Evolutionary conservation across 2,113 vertebrate species (phyloP).

Genomic region (Trematomus loennbergii): DNA sequence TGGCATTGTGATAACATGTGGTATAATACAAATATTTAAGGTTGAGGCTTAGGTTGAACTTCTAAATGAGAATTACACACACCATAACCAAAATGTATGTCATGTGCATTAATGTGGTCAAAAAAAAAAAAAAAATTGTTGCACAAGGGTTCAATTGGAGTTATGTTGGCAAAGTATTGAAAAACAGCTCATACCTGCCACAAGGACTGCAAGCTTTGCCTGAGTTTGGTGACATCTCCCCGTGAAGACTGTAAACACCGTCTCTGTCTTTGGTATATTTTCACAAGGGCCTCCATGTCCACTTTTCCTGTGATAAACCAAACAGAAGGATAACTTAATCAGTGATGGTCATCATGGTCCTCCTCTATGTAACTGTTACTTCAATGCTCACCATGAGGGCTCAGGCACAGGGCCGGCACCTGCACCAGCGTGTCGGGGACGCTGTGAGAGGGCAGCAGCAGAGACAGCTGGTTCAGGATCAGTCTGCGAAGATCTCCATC

Average conservation of each 20-base stretch:
- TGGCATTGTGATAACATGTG: too few relatives aligned
- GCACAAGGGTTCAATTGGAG: not conserved
- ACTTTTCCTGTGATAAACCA: conserved; percentile 89
- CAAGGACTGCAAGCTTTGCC: conserved; percentile 85
- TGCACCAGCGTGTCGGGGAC: conserved; percentile 89
- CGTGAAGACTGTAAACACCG: conserved; percentile 64
- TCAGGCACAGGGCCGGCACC: conserved; percentile 86
- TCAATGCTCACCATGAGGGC: conserved; percentile 88
- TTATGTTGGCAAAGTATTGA: not conserved
- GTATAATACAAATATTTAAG: too few relatives aligned
- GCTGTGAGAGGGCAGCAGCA: conserved; percentile 83
- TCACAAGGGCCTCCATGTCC: conserved; percentile 85
- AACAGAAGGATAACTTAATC: not conserved
- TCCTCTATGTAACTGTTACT: not conserved
- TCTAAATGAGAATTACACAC: too few relatives aligned
- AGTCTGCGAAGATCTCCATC: conserved; percentile 65
- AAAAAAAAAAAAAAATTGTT: too few relatives aligned
- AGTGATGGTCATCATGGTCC: not conserved
- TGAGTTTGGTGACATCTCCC: conserved; percentile 80
- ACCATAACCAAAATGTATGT: too few relatives aligned
- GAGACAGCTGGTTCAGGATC: conserved; percentile 82
- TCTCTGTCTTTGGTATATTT: conserved; percentile 84
- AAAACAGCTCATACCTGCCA: conserved; percentile 89
- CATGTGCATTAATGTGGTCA: too few relatives aligned
- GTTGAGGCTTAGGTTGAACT: too few relatives aligned